A percentile compares a stretch with the other conserved stretches of the same genome.
These are phyloP conservation scores for Pachymerium ferrugineum DNA, from an alignment of 2,888 invertebrate species.

Conservation along the genomic window DNA sequence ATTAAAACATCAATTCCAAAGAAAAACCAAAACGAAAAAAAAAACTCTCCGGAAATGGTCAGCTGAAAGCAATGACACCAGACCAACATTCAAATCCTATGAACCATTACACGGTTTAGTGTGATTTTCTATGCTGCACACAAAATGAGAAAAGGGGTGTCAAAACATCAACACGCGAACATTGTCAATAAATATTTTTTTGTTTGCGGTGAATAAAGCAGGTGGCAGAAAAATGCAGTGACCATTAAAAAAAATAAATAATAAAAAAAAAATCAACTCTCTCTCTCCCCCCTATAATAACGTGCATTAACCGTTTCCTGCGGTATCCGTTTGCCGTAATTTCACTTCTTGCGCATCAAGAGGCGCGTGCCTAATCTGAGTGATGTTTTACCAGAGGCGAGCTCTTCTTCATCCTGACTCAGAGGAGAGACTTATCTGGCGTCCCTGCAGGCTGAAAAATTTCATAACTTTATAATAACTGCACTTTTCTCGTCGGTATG, in stretches of 20 bases:
- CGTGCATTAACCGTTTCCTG: neutral
- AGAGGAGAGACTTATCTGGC: neutral
- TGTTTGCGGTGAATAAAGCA: neutral
- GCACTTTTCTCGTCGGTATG: neutral
- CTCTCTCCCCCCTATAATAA: neutral
- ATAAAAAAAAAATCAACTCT: neutral
- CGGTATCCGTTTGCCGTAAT: neutral
- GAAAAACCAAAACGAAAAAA: no score
- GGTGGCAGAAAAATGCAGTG: neutral
- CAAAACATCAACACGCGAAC: neutral
- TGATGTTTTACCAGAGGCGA: slow-evolving; percentile 1
- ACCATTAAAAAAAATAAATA: neutral
- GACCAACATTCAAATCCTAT: neutral
- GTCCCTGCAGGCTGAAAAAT: slow-evolving; percentile 1
- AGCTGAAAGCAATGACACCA: no score
- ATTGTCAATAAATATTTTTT: neutral
- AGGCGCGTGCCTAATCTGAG: neutral
- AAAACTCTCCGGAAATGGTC: no score
- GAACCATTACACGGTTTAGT: neutral
- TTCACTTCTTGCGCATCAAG: slow-evolving; percentile 14
- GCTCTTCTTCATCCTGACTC: slow-evolving; percentile 17
- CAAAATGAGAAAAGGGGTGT: neutral
- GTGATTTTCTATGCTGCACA: neutral
- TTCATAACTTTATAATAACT: slow-evolving; percentile 2
- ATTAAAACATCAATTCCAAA: no score